Base-by-base conservation (phyloP, 2,113 vertebrate species). In the Lipophrys pholis region DNA sequence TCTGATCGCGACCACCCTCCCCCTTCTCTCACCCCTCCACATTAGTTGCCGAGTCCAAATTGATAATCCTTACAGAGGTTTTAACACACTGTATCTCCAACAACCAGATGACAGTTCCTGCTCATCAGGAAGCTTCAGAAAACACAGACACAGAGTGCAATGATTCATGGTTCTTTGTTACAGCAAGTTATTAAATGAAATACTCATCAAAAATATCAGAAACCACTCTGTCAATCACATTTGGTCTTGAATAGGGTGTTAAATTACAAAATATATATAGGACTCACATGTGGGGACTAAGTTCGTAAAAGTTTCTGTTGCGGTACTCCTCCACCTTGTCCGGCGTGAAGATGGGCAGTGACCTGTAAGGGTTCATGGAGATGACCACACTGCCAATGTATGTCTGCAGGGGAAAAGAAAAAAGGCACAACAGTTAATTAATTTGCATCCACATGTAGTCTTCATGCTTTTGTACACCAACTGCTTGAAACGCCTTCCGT, bases 321-420 rank as follows among this genome's bases (percentile, higher is more conserved):
- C 98, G 96, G 84, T 99, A 99, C 78, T 99, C 97, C 90, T 99
- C 98, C 80, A 99, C 97, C 89, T 99, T 99, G 55, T 99, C 97
- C 6, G 98, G 95, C 9, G 95, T 97, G 91, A 94, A 99, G 94
- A 99, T 97, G 69, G 97, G 94, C 55, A 99, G 91, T 17, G 94
- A 75, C 73, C 94, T 94, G 92, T 99, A 99, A 11, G 98, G 98
- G 86, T 99, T 99, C 90, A 99, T 92, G 7, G 97, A 99, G 93
- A 99, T 97, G 71, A 99, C 97, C 94, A 99, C 98, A 0, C 96
- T 99, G 87, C 98, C 98, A 51, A 99, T 99, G 88, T 99, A 99
- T 0, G 98, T 99, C 97, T 99, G 93, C 0, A 43, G 66, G 45
- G 43, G 40, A 50, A 41, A 42, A 55, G 10, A 2, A 40, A 38